Percentiles rank a stretch among this genome's conserved stretches.
These are phyloP conservation scores for Dryobotodes eremita DNA, from an alignment of 2,888 invertebrate genomes.

Conservation along the genomic window DNA sequence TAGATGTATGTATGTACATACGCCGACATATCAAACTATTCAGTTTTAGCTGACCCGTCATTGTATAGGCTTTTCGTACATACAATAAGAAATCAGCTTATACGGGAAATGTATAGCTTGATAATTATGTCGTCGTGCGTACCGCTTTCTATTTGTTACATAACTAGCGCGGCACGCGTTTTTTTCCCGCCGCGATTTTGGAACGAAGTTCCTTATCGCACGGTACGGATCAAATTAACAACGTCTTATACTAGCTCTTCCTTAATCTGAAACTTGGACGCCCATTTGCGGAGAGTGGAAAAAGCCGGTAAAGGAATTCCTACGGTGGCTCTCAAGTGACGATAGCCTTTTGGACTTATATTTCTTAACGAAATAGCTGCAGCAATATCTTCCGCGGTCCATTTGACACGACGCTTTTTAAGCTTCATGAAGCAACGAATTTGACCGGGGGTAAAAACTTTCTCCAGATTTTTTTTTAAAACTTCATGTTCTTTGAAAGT, in stretches of 20 bases:
- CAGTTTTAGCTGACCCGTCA: no score
- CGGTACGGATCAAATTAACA: not conserved
- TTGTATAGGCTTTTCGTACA: no score
- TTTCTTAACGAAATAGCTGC: not conserved
- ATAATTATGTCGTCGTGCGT: no score
- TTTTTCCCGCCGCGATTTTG: no score
- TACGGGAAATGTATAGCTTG: no score
- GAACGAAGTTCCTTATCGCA: no score
- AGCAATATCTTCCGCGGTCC: slow-evolving; percentile 1
- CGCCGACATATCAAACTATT: no score
- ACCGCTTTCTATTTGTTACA: no score
- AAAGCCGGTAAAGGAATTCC: not conserved
- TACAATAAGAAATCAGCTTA: no score
- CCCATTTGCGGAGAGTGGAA: slow-evolving; percentile 3
- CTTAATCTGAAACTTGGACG: not conserved
- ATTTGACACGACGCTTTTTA: not conserved
- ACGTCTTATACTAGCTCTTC: not conserved
- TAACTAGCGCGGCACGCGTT: no score
- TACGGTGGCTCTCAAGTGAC: not conserved
- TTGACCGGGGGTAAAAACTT: not conserved
- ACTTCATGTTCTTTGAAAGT: not conserved
- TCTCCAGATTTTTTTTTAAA: not conserved
- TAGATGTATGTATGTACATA: no score
- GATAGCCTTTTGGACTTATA: not conserved
- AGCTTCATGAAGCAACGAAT: not conserved